A percentile compares a stretch with the other conserved stretches of the same genome.
phyloP scores from a whole-genome alignment of 2,888 invertebrate species.

The Tetheella fluctuosa region DNA sequence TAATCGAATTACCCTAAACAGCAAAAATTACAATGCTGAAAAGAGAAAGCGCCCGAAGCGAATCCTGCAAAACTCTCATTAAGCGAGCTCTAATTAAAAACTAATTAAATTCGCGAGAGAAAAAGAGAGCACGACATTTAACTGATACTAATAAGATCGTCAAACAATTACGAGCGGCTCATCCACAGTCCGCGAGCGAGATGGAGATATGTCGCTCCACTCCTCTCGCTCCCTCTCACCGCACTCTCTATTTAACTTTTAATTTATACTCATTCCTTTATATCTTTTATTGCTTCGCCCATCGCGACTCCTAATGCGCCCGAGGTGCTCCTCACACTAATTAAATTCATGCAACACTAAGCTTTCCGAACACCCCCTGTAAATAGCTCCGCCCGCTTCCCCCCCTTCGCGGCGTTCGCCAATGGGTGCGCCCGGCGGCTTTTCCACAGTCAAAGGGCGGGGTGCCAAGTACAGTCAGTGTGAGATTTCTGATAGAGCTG shows the following conservation, averaged over 20 bases:
- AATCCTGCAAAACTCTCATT: conserved; percentile 74
- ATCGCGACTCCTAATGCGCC: conserved; percentile 84
- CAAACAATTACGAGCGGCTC: conserved; percentile 81
- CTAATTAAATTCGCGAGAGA: conserved; percentile 82
- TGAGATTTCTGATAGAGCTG: conserved; percentile 81
- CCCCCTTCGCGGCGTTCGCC: conserved; percentile 48
- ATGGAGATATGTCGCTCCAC: conserved; percentile 23
- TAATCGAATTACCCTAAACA: conserved; percentile 37
- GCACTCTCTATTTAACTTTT: conserved; percentile 83
- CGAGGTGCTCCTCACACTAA: conserved; percentile 83
- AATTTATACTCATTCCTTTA: conserved; percentile 85
- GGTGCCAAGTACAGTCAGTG: conserved; percentile 62
- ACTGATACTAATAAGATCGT: conserved; percentile 85
- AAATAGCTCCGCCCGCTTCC: conserved; percentile 42
- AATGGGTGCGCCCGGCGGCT: conserved; percentile 51
- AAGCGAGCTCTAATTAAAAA: conserved; percentile 78
- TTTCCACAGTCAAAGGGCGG: conserved; percentile 46
- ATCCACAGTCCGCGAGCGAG: conserved; percentile 56
- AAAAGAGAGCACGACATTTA: conserved; percentile 82
- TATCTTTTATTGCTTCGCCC: conserved; percentile 85
- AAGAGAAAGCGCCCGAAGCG: conserved; percentile 55
- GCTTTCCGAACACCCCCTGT: conserved; percentile 64
- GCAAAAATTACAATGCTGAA: conserved; percentile 47
- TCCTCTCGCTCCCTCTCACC: conserved; percentile 58
- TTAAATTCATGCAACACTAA: conserved; percentile 84